Percentiles rank a stretch among this genome's conserved stretches.
These are phyloP conservation scores for Rhinopomastus cyanomelas DNA, from an alignment of 2,113 vertebrate genomes.

Conservation along the genomic window DNA sequence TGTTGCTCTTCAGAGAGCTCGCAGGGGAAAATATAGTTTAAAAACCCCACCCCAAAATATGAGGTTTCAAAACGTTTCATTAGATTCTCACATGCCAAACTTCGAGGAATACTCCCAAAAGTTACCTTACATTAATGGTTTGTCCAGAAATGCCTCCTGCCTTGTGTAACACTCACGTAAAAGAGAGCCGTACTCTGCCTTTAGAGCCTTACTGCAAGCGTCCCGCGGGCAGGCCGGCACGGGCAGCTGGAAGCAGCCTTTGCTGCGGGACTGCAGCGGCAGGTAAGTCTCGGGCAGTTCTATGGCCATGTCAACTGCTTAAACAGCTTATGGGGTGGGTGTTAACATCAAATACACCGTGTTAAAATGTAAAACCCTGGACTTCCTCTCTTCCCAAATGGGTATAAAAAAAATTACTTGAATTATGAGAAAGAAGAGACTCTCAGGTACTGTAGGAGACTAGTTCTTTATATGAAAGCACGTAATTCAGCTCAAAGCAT, in stretches of 20 bases:
- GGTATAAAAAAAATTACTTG: not conserved
- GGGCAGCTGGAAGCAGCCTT: not conserved
- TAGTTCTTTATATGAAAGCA: not conserved
- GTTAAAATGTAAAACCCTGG: not conserved
- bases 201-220: not conserved
- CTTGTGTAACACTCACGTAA: not conserved
- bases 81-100: not conserved
- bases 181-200: not conserved
- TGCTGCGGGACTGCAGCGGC: not conserved
- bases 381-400: not conserved
- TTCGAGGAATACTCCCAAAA: not conserved
- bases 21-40: not conserved
- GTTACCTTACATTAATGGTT: not conserved
- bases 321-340: not conserved
- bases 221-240: not conserved
- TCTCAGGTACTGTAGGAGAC: not conserved
- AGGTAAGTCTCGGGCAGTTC: not conserved
- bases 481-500: not conserved
- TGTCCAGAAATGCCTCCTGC: not conserved
- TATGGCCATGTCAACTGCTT: accelerated
- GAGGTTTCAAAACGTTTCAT: not conserved
- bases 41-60: not conserved
- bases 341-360: accelerated
- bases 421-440: not conserved
- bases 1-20: not conserved